Evolutionary conservation across 2,113 vertebrate genomes (phyloP), one percentile per base, ranked within the genome.

Genomic region (Menura novaehollandiae): DNA sequence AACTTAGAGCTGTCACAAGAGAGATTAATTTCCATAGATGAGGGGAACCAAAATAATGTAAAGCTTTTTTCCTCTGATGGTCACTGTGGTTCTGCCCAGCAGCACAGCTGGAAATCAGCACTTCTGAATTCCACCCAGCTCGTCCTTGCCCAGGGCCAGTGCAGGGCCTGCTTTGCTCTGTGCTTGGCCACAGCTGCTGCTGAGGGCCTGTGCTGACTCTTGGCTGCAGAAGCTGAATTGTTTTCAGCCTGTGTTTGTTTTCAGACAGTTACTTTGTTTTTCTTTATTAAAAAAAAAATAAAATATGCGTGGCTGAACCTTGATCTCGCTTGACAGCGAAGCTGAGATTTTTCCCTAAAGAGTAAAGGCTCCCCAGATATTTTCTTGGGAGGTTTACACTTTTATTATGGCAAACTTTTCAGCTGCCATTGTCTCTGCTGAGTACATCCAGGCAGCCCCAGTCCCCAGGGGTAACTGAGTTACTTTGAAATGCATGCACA

Each of bases 161-260:
- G 26, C 47, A 14, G 66, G 28, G 58, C 63, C 66, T 62, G 77
- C 81, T n/a, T 63, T 69, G 81, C 82, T 44, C 71, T 68, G 44
- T 22, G 56, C 69, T 75, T 75, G 68, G 24, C 46, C 18, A 3
- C 10, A 46, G 76, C 11, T 69, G 72, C 58, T 88, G 69, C 30
- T 77, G 55, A 30, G 51, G 79, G 59, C 30, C 41, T 32, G 64
- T 35, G 20, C 60, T 78, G 64, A 37, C 13, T 47, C 56, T 89
- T 64, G 83, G 85, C 76, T 74, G 66, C 78, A 66, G 64, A 64
- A 66, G 52, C 76, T 66, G 68, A 55, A 7, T 84, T 91, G 85
- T 82, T 85, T 75, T 93, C 72, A 75, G 66, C 55, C 53, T 32
- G 52, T 64, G 64, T 88, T 93, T 94, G 58, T 73, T 93, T 95